A percentile compares a stretch with the other conserved stretches of the same genome.
Conservation (phyloP, 1,140 invertebrate species). For the Heterodera carotae region DNA sequence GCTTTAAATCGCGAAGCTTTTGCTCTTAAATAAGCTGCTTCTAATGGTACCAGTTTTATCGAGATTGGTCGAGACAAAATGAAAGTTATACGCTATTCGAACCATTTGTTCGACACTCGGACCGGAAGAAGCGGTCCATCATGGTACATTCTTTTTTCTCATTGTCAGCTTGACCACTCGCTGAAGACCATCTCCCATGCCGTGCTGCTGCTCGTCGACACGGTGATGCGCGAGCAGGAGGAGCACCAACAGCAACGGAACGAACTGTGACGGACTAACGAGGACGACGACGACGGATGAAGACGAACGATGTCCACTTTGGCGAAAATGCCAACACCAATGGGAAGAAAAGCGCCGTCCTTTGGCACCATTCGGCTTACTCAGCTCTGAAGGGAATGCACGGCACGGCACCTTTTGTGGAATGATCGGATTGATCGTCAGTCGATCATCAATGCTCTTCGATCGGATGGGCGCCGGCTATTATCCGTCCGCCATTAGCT, state of each 20-base stretch:
- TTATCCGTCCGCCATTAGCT: not conserved
- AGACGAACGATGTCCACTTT: too few relatives aligned
- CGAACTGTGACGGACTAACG: conserved; percentile 22
- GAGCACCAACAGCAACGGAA: conserved; percentile 30
- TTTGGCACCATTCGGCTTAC: not conserved
- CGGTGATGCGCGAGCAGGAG: conserved; percentile 49
- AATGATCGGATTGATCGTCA: not conserved
- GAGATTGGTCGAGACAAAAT: not conserved
- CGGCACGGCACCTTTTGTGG: too few relatives aligned
- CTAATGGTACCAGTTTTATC: too few relatives aligned
- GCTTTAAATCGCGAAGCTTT: too few relatives aligned
- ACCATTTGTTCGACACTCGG: too few relatives aligned
- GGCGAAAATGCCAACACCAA: too few relatives aligned
- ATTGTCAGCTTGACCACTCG: conserved; percentile 47
- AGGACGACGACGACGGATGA: not conserved
- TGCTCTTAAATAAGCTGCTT: too few relatives aligned
- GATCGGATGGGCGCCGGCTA: too few relatives aligned
- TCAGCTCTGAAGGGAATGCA: too few relatives aligned
- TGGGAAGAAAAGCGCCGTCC: not conserved
- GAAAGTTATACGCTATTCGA: not conserved
- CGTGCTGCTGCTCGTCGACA: conserved; percentile 52
- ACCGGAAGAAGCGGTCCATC: too few relatives aligned
- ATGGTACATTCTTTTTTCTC: too few relatives aligned
- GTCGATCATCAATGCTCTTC: too few relatives aligned
- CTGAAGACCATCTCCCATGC: conserved; percentile 54